These are phyloP conservation scores for Beris chalybata DNA, from an alignment of 2,888 invertebrate genomes.

Conservation along the genomic window DNA sequence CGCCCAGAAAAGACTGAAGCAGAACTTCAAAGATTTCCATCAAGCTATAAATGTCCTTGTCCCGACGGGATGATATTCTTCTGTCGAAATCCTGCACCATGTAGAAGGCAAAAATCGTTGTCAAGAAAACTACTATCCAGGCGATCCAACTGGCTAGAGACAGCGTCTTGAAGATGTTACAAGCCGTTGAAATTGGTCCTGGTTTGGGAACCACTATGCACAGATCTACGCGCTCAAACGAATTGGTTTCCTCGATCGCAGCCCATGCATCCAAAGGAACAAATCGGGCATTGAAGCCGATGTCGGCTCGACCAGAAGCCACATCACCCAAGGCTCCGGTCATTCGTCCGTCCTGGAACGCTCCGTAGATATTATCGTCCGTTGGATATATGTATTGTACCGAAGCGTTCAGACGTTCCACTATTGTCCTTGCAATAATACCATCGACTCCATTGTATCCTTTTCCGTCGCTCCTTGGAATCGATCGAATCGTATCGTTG, in stretches of 20 bases:
- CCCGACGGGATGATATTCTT: background rate
- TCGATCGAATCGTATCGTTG: conserved; percentile 24
- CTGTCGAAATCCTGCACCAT: background rate
- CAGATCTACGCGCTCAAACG: conserved; percentile 44
- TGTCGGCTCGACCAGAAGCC: conserved; percentile 43
- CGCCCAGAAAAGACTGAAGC: conserved; percentile 47
- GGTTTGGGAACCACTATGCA: conserved; percentile 50
- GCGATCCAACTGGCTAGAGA: conserved; percentile 44
- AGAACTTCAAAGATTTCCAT: conserved; percentile 44
- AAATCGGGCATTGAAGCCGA: conserved; percentile 48
- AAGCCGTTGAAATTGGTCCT: conserved; percentile 45
- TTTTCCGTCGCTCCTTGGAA: conserved; percentile 6
- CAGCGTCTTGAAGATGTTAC: conserved; percentile 48
- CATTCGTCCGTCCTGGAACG: conserved; percentile 43
- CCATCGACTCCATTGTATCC: conserved; percentile 32
- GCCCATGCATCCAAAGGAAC: conserved; percentile 40
- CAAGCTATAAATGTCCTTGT: background rate
- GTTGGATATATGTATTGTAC: conserved; percentile 44
- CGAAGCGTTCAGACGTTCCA: conserved; percentile 46
- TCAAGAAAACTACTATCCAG: conserved; percentile 42
- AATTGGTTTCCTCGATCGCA: conserved; percentile 46
- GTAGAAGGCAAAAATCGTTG: conserved; percentile 30
- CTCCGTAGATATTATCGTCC: conserved; percentile 47
- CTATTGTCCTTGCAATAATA: conserved; percentile 41
- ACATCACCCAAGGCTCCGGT: conserved; percentile 46